These are phyloP conservation scores for Pelecanus crispus DNA, from an alignment of 2,113 vertebrate species.

Conservation along the genomic window DNA sequence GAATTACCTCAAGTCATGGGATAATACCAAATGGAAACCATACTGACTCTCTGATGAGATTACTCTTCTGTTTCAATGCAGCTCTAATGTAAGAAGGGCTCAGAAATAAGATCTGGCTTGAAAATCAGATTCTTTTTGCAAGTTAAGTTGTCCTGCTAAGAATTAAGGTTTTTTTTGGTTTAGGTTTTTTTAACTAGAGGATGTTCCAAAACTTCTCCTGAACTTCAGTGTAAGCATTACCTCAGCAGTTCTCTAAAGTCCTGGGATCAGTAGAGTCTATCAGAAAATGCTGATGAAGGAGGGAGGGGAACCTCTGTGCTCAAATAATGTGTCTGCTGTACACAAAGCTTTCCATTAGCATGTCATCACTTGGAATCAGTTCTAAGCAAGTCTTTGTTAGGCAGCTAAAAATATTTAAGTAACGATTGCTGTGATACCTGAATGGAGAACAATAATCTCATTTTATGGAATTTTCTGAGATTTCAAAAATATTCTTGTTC, in stretches of 20 bases:
- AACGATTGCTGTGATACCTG: neutral
- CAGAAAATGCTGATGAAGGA: neutral
- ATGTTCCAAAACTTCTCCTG: neutral
- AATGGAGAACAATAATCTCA: neutral
- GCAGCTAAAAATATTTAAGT: neutral
- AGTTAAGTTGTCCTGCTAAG: neutral
- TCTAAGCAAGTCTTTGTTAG: conserved; percentile 8
- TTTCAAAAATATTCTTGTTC: conserved; percentile 12
- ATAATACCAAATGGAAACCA: neutral
- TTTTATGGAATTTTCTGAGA: neutral
- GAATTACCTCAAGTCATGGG: neutral
- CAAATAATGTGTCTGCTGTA: neutral
- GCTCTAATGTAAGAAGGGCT: neutral
- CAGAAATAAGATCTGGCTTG: neutral
- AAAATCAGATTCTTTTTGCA: neutral
- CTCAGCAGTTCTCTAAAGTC: neutral
- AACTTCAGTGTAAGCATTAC: neutral
- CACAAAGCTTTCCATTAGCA: conserved; percentile 10
- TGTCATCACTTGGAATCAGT: conserved; percentile 42
- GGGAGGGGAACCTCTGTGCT: neutral
- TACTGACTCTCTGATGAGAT: neutral
- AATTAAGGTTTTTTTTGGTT: neutral
- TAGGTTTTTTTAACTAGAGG: neutral
- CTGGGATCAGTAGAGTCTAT: neutral
- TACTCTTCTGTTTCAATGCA: neutral